These are phyloP conservation scores for Microplitis manilae DNA, from an alignment of 2,888 invertebrate genomes.

Conservation along the genomic window DNA sequence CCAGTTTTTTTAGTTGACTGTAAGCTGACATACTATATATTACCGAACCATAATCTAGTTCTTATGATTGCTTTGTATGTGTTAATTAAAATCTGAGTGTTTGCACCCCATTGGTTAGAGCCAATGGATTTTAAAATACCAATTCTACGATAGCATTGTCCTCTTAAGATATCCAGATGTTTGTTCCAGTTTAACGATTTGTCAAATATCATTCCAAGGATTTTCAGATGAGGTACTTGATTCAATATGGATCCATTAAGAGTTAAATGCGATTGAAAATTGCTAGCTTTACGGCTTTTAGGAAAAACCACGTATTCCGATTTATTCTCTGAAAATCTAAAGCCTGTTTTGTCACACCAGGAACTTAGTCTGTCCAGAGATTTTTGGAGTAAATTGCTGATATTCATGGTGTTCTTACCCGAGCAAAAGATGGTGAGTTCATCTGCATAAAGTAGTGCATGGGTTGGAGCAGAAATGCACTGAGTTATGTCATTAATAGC, in stretches of 20 bases:
- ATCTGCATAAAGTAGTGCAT: conserved; percentile 23
- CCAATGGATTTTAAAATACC: conserved; percentile 35
- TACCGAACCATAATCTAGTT: conserved; percentile 45
- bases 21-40: conserved; percentile 33
- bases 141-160: conserved; percentile 19
- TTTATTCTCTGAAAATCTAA: conserved; percentile 35
- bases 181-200: conserved; percentile 39
- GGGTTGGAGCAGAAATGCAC: neutral
- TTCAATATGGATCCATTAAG: neutral
- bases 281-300: neutral
- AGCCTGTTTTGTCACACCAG: conserved; percentile 24
- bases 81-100: conserved; percentile 13
- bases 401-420: conserved; percentile 24
- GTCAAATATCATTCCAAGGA: conserved; percentile 42
- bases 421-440: conserved; percentile 32
- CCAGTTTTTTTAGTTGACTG: neutral
- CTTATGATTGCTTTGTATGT: conserved; percentile 47
- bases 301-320: conserved; percentile 9
- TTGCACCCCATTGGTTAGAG: conserved; percentile 37
- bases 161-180: conserved; percentile 36
- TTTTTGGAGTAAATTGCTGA: conserved; percentile 17
- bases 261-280: neutral
- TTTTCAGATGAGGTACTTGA: conserved; percentile 12
- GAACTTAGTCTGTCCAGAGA: conserved; percentile 12
- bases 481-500: conserved; percentile 31